A percentile compares a stretch with the other conserved stretches of the same genome.
Evolutionary conservation across 2,888 invertebrate genomes (phyloP).

Genomic region (Diadromus collaris): DNA sequence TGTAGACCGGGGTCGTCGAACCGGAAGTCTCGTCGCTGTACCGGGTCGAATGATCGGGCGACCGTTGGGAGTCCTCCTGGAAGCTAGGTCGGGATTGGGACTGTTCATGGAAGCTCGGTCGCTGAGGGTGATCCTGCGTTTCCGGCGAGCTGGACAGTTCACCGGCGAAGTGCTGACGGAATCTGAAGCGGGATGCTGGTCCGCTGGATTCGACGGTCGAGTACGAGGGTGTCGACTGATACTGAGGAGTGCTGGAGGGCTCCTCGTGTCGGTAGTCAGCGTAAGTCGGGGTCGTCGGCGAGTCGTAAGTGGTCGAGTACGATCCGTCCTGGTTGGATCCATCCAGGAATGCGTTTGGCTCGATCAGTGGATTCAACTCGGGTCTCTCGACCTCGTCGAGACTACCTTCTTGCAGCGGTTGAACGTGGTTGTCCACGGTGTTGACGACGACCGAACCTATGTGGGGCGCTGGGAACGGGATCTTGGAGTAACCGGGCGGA

Average conservation of each 20-base stretch:
- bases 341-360: slow-evolving; percentile 78
- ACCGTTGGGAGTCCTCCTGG: slow-evolving; percentile 60
- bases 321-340: slow-evolving; percentile 68
- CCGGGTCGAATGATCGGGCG: slow-evolving; percentile 54
- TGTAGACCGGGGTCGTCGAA: slow-evolving; percentile 65
- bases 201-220: slow-evolving; percentile 40
- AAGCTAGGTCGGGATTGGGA: slow-evolving; percentile 49
- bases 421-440: slow-evolving; percentile 75
- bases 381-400: slow-evolving; percentile 65
- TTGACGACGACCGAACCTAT: slow-evolving; percentile 92
- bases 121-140: slow-evolving; percentile 30
- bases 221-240: slow-evolving; percentile 62
- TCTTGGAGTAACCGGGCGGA: slow-evolving; percentile 92
- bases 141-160: slow-evolving; percentile 40
- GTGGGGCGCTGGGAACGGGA: slow-evolving; percentile 92
- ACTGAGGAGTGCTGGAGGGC: slow-evolving; percentile 64
- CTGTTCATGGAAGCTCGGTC: slow-evolving; percentile 50
- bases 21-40: slow-evolving; percentile 53
- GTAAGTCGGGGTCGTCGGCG: slow-evolving; percentile 67
- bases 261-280: slow-evolving; percentile 59
- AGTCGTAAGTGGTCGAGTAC: slow-evolving; percentile 67
- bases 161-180: slow-evolving; percentile 54
- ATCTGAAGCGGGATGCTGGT: slow-evolving; percentile 42
- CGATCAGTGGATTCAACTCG: slow-evolving; percentile 72
- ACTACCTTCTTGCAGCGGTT: slow-evolving; percentile 56